Evolutionary conservation across 2,113 vertebrate species (phyloP).

Genomic region (Arothron firmamentum): DNA sequence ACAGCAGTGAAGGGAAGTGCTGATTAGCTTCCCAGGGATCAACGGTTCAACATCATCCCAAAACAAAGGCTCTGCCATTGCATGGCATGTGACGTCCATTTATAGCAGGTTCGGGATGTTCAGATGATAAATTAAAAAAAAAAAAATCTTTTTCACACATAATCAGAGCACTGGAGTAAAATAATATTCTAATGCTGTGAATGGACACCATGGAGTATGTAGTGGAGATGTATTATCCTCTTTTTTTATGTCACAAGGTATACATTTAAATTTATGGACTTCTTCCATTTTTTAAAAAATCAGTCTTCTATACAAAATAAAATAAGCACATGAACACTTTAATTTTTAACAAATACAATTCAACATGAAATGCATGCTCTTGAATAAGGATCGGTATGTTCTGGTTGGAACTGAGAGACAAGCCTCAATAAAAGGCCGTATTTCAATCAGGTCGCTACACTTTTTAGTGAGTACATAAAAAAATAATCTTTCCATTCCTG

Average conservation of each 20-base stretch:
- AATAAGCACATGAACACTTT: no score
- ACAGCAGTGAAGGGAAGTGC: conserved; percentile 60
- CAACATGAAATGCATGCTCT: no score
- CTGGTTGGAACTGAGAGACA: conserved; percentile 41
- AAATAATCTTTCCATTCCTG: conserved; percentile 36
- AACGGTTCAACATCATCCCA: conserved; percentile 5
- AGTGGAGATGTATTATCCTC: no score
- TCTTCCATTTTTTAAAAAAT: no score
- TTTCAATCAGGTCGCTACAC: conserved; percentile 10
- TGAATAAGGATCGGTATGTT: neutral
- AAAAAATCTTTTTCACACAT: neutral
- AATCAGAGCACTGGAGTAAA: no score
- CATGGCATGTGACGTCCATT: neutral
- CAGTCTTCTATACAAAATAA: no score
- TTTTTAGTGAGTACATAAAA: conserved; percentile 26
- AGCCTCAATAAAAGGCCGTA: conserved; percentile 38
- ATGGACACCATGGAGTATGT: no score
- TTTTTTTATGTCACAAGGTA: no score
- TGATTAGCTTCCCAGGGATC: conserved; percentile 32
- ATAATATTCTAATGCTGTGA: no score
- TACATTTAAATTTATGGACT: no score
- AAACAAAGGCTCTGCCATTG: neutral
- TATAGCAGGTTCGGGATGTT: conserved; percentile 2
- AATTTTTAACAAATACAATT: no score
- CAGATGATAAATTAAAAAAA: neutral